Evolutionary conservation across 2,797 vertebrate genomes (phyloP), one percentile per base, ranked within the genome.

Genomic region (Bucorvus abyssinicus): DNA sequence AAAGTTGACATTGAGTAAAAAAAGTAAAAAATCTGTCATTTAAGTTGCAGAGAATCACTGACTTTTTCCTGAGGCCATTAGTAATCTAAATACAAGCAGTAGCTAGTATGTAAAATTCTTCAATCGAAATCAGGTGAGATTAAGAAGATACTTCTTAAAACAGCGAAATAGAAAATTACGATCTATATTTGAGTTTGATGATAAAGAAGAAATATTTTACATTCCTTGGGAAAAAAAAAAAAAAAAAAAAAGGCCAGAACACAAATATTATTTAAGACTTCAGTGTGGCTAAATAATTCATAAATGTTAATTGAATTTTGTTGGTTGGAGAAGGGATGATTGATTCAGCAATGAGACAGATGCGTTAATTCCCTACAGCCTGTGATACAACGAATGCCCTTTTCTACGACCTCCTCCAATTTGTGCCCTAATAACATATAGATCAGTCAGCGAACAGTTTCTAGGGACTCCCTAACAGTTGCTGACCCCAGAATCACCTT

Each of bases 241-340:
- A 24, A 63, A 84, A 80, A 64, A 63, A 42, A 86, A 55, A 14
- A 60, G 14, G 27, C 30, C 19, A 61, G 81, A 95, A 93, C 59
- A 73, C 84, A 93, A 95, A 95, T 90, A 94, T 88, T 80, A 68
- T 65, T 45, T 42, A 87, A 84, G 70, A n/a, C 52, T 79, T 91
- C 52, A 34, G 15, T n/a, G 40, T 67, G 57, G 61, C 32, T 96
- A 93, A 96, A 95, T 90, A 93, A 94, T 95, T 95, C 55, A 86
- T 89, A 63, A 19, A 67, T 94, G 80, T 84, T 96, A 96, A 95
- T 87, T 96, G 90, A 95, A 95, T 86, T 95, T 94, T 82, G 57
- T 93, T 97, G 90, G 55, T 84, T 69, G 65, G 65, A 55, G 73
- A 87, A 89, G 47, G 52, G n/a, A 16, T 65, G 57, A 93, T 78